Evolutionary conservation across 2,113 vertebrate species (phyloP).

Genomic region (Hydropotes inermis): DNA sequence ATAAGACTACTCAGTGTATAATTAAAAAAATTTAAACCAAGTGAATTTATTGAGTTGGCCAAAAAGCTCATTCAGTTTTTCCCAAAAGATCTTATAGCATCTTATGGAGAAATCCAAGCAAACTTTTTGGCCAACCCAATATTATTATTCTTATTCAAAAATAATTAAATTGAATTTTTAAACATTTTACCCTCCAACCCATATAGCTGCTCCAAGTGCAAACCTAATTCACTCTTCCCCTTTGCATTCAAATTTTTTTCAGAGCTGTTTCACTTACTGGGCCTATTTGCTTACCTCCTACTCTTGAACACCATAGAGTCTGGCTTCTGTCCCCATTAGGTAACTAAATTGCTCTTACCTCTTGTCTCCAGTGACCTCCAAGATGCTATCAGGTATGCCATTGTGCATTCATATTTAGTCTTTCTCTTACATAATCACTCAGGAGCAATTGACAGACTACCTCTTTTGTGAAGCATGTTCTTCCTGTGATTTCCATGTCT

Average conservation of each 20-base stretch:
- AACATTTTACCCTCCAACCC: background rate
- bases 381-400: background rate
- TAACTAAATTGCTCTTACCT: background rate
- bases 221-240: background rate
- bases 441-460: background rate
- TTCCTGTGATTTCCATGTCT: background rate
- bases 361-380: background rate
- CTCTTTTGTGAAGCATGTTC: background rate
- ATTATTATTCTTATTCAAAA: background rate
- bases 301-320: background rate
- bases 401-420: background rate
- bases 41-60: background rate
- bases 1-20: background rate
- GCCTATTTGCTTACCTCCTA: background rate
- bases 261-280: background rate
- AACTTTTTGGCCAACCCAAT: background rate
- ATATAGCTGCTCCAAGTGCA: background rate
- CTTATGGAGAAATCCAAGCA: background rate
- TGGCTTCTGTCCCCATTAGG: background rate
- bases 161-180: background rate
- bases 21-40: background rate
- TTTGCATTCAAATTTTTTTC: background rate
- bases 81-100: background rate
- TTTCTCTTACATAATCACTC: background rate
- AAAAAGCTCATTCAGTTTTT: background rate